These are phyloP conservation scores for Gymnarchus niloticus DNA, from an alignment of 2,113 vertebrate genomes.

Conservation along the genomic window DNA sequence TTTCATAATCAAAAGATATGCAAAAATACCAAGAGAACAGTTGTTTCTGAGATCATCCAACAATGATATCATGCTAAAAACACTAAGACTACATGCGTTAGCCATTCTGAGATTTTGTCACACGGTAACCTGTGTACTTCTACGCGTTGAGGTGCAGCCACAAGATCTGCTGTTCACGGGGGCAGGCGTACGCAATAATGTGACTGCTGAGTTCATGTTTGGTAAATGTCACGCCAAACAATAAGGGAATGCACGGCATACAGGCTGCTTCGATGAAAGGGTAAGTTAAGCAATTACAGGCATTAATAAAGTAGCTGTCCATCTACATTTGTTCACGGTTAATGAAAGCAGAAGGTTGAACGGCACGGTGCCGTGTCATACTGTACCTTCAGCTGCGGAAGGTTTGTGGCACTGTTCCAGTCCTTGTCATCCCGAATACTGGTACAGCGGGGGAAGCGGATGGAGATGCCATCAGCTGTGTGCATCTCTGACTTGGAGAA, in stretches of 20 bases:
- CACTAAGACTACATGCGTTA: not conserved
- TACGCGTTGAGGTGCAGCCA: too few relatives aligned
- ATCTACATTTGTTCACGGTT: not conserved
- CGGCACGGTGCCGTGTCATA: not conserved
- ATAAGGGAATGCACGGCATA: not conserved
- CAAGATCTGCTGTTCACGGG: too few relatives aligned
- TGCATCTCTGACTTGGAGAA: slow-evolving; percentile 94
- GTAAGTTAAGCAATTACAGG: not conserved
- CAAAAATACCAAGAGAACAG: not conserved
- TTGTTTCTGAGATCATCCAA: not conserved
- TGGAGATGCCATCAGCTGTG: slow-evolving; percentile 93
- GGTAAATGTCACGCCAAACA: not conserved
- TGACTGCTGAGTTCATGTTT: not conserved
- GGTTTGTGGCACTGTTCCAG: slow-evolving; percentile 86
- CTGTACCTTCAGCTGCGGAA: slow-evolving; percentile 81
- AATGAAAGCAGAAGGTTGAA: not conserved
- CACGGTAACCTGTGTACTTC: too few relatives aligned
- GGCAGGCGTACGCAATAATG: not conserved
- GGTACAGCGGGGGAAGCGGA: slow-evolving; percentile 95
- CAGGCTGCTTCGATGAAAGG: not conserved
- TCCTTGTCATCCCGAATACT: slow-evolving; percentile 93
- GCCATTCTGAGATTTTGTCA: too few relatives aligned
- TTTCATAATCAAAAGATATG: not conserved
- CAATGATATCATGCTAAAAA: not conserved
- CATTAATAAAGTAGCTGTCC: not conserved